Evolutionary conservation across 2,113 vertebrate species (phyloP).

Genomic region (Laterallus jamaicensis): DNA sequence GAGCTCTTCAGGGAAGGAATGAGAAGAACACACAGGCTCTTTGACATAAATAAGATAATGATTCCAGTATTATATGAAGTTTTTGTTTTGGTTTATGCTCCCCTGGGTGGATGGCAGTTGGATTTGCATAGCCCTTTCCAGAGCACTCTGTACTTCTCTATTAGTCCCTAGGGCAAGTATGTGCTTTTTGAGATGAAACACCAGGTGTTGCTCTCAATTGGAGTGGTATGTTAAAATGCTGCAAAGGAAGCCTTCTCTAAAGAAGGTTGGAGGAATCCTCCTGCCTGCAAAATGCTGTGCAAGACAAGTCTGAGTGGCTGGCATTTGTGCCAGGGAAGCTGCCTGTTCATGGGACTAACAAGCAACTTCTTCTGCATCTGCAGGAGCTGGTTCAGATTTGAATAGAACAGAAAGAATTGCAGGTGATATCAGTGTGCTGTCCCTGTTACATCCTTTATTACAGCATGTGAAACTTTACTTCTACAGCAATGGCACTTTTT

Average conservation of each 20-base stretch:
- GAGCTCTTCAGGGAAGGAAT: background rate
- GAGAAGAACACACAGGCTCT: background rate
- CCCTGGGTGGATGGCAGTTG: background rate
- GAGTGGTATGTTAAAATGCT: background rate
- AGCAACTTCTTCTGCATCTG: background rate
- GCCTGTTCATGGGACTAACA: background rate
- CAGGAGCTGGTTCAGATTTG: accelerated
- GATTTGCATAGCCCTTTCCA: constrained; percentile 33
- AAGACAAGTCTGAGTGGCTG: background rate
- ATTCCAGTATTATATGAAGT: background rate
- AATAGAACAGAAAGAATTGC: background rate
- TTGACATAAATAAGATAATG: background rate
- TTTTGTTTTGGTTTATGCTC: background rate
- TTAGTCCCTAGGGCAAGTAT: background rate
- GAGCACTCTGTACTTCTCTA: background rate
- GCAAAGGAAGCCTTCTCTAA: background rate
- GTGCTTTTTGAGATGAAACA: background rate
- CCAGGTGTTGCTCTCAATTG: constrained; percentile 6
- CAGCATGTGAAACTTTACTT: background rate
- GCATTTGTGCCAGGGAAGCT: background rate
- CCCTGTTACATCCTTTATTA: background rate
- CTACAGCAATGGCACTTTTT: background rate
- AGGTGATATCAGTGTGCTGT: background rate
- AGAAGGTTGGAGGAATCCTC: background rate
- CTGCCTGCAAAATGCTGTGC: background rate